Evolutionary conservation across 2,113 vertebrate species (phyloP), one percentile per base, ranked within the genome.

Genomic region (Casuarius casuarius): DNA sequence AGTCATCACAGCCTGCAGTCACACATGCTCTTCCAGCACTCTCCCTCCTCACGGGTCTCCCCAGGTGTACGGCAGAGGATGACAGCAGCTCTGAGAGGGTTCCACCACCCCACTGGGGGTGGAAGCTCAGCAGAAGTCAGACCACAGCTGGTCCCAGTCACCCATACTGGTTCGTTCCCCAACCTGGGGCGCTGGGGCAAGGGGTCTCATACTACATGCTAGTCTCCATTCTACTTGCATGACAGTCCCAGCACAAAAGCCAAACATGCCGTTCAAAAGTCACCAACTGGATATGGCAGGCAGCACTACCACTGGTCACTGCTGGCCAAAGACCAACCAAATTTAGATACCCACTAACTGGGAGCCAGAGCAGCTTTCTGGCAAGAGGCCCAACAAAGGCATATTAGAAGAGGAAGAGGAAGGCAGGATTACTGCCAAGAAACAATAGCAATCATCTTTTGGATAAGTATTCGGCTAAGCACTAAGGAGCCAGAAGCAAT

Each of bases 71-170:
- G 40, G 46, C 16, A 63, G 17, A 13, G 42, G 44, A 40, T 73
- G 44, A 25, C 51, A 71, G 73, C 42, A 46, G 46, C 51, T 71
- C 49, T 12, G 8, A 13, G 26, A 49, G 10, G 3, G 7, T 28
- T 15, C 35, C 81, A 46, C 2, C 5, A 8, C 10, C 5, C 49
- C 42, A 28, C 0, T 0, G 13, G 35, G 52, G 31, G 9, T 26
- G 31, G 33, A 26, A 29, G 52, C 10, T 58, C 66, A 33, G 29
- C 23, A 89, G 35, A 7, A n/a, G 20, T 13, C 46, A 5, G 5
- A 16, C 65, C 80, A 89, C 26, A 77, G 68, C 62, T 20, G 23
- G 51, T 28, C 63, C 58, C 33, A 23, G 20, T 16, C 8, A 12
- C 46, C 25, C 48, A 31, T 12, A 33, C 12, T 2, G 4, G 16